phyloP scores from a whole-genome alignment of 2,888 invertebrate genomes.

The Myopa tessellatipennis region DNA sequence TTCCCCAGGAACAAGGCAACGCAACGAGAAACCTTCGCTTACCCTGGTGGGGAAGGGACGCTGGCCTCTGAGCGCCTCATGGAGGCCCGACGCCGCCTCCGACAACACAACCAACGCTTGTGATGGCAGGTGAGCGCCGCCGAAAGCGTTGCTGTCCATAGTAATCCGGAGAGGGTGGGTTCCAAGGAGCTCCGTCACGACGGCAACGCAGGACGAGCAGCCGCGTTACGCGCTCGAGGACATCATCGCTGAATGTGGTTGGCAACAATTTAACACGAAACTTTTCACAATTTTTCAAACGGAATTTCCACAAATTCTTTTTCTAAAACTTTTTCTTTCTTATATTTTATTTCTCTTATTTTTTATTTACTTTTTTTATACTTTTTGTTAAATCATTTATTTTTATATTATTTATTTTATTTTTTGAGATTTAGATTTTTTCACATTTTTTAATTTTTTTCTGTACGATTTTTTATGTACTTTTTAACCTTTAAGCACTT shows the following conservation, averaged over 20 bases:
- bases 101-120: constrained; percentile 81
- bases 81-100: constrained; percentile 79
- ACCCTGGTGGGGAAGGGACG: constrained; percentile 81
- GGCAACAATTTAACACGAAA: neutral
- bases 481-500: neutral
- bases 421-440: neutral
- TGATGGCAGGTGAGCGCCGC: constrained; percentile 78
- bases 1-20: too few species aligned
- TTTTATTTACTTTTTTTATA: neutral
- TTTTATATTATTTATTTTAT: neutral
- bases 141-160: constrained; percentile 83
- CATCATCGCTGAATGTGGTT: neutral
- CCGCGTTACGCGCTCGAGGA: neutral
- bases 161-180: constrained; percentile 46
- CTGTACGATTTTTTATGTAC: neutral
- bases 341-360: neutral
- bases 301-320: neutral
- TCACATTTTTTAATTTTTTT: neutral
- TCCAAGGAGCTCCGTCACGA: neutral
- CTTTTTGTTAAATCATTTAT: neutral
- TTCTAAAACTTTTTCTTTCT: neutral
- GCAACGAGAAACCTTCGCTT: constrained; percentile 54
- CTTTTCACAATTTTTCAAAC: neutral
- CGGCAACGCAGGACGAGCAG: neutral
- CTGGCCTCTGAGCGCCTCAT: constrained; percentile 80